Evolutionary conservation across 2,113 vertebrate genomes (phyloP), one percentile per base, ranked within the genome.

Genomic region (Eonycteris spelaea): DNA sequence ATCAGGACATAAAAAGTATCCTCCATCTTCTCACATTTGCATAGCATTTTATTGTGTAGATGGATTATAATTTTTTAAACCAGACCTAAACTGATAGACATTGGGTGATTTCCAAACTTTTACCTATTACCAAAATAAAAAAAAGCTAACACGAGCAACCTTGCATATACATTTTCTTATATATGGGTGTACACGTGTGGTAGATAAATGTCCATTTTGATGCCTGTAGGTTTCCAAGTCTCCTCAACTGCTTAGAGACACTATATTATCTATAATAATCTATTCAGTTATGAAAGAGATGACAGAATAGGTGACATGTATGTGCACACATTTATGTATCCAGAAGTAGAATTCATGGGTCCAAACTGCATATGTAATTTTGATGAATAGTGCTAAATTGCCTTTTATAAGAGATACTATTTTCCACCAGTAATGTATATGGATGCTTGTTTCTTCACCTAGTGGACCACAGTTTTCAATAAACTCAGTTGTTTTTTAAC

Each of bases 61-160:
- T 85, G 15, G 43, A 57, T 61, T 40, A 53, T 87, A 84, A 70
- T 91, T 91, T 96, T 53, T 57, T 90, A 97, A 95, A 43, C 8
- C 6, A 68, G 70, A 65, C 53, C 16, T 28, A 24, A 71, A 24
- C 14, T 75, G 75, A 80, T 80, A 18, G 75, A 65, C 38, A 71
- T 12, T 80, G 35, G 33, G 6, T 91, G 30, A 19, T 51, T 95
- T 88, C 67, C 57, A 97, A 75, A 79, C 33, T 48, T 95, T 77
- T n/a, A 70, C 57, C 16, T 86, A 74, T 67, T 71, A 83, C n/a
- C 33, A 79, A 75, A 71, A 77, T 28, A 43, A 30, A 63, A 30
- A 63, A 86, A 95, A 80, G 40, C 30, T 82, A 65, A 19, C 83
- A 63, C 48, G 30, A 85, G 70, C 22, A 86, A n/a, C 15, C 6